Base-by-base conservation (phyloP, 2,888 invertebrate genomes). In the Drosophila siamana region DNA sequence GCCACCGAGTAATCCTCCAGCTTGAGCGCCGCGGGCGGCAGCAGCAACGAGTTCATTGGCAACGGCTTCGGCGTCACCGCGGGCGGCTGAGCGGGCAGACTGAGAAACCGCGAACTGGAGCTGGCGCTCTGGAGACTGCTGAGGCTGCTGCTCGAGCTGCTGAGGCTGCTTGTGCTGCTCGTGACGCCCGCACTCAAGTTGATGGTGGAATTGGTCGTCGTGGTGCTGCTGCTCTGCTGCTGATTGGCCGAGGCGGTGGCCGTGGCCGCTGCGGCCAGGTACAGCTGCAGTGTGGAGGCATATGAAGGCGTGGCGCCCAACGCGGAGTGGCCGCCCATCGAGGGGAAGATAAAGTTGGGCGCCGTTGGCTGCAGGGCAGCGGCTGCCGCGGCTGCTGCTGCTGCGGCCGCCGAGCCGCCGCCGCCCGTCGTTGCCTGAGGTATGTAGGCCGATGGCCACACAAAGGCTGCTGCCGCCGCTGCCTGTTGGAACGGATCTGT, bases 1-100 rank as follows among this genome's bases (percentile, higher is more conserved):
- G 82, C 26, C 43, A 84, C 2, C 0, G 88, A 63, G 89, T 95
- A 95, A 1, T 96, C 95, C 91, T 96, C 96, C 56, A 96, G 94
- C 92, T 96, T 96, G 61, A 96, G 95, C 44, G 95, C 92, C 8
- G 90, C 74, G 30, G 90, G 90, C 33, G 89, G 67, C 46, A 89
- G 48, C 30, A 90, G 51, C 46, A 75, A n/a, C 4, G 89, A 85
- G 4, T 74, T 82, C 54, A 88, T 71, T 4, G 80, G 43, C 40
- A 74, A 22, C 5, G 80, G 81, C 22, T 80, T 72, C 4, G 71
- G 44, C 5, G 62, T 48, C 46, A 73, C 22, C 3, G 74, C 59
- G 0, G 80, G 68, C 15, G 80, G 55, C 22, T 74, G 69, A 5
- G 73, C 48, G 16, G 89, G 78, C 89, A 67, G 64, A 48, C 90